phyloP scores from a whole-genome alignment of 2,888 invertebrate species.

The Melangyna quadrimaculata region DNA sequence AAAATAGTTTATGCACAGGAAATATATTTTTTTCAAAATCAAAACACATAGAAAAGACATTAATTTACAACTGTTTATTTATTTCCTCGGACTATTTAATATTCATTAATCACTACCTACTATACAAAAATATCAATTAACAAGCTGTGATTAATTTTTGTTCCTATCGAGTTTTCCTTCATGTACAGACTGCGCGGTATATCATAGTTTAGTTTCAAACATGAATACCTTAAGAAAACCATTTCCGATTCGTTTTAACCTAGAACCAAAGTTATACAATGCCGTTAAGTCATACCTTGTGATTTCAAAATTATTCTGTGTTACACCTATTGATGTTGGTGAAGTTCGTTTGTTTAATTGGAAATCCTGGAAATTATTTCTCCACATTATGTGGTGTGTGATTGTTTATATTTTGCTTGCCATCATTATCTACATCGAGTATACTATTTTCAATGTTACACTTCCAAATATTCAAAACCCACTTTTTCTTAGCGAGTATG shows the following conservation, averaged over 20 bases:
- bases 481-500: constrained; percentile 73
- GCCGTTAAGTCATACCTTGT: constrained; percentile 59
- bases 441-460: constrained; percentile 46
- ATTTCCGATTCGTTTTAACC: constrained; percentile 5
- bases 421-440: constrained; percentile 59
- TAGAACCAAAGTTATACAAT: constrained; percentile 65
- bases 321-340: constrained; percentile 71
- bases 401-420: constrained; percentile 56
- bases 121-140: neutral
- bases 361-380: neutral
- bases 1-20: too few relatives aligned
- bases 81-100: neutral
- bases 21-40: too few relatives aligned
- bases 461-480: constrained; percentile 73
- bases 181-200: neutral
- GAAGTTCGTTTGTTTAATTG: neutral
- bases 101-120: neutral
- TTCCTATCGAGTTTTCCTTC: neutral
- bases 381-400: constrained; percentile 72
- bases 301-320: constrained; percentile 69
- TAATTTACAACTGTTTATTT: too few relatives aligned
- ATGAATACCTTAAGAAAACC: constrained; percentile 33
- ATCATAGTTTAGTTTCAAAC: neutral
- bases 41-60: too few relatives aligned
- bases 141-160: neutral